These are phyloP conservation scores for Cheilosia impressa DNA, from an alignment of 2,888 invertebrate genomes.

Conservation along the genomic window DNA sequence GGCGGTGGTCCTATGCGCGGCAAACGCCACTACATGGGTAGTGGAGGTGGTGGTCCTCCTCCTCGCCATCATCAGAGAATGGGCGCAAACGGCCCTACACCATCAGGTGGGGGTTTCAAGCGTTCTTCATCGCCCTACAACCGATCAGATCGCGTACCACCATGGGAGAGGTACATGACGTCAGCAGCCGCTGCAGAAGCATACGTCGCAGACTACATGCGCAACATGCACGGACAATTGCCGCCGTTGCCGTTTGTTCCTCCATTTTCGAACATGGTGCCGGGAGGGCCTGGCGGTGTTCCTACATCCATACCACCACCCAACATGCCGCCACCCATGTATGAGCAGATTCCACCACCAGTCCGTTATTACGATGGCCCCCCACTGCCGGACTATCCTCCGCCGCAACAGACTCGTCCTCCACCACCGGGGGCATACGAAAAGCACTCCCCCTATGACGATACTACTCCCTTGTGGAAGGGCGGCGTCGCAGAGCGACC, in stretches of 20 bases:
- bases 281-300: conserved; percentile 86
- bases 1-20: conserved; percentile 83
- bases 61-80: conserved; percentile 77
- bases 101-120: conserved; percentile 77
- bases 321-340: conserved; percentile 85
- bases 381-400: conserved; percentile 90
- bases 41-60: conserved; percentile 75
- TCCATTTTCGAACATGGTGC: conserved; percentile 87
- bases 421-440: conserved; percentile 86
- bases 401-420: conserved; percentile 84
- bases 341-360: conserved; percentile 89
- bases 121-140: conserved; percentile 86
- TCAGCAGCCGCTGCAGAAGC: conserved; percentile 91
- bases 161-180: conserved; percentile 86
- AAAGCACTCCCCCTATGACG: conserved; percentile 91
- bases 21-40: conserved; percentile 84
- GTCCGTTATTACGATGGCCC: conserved; percentile 93
- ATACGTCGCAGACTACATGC: conserved; percentile 94
- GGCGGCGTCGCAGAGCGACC: conserved; percentile 81
- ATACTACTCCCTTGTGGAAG: conserved; percentile 81
- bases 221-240: conserved; percentile 93
- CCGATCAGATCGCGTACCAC: conserved; percentile 85
- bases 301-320: conserved; percentile 82
- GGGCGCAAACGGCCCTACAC: conserved; percentile 74
- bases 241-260: conserved; percentile 94